These are phyloP conservation scores for Amphimallon solstitiale DNA, from an alignment of 2,888 invertebrate species.

Conservation along the genomic window DNA sequence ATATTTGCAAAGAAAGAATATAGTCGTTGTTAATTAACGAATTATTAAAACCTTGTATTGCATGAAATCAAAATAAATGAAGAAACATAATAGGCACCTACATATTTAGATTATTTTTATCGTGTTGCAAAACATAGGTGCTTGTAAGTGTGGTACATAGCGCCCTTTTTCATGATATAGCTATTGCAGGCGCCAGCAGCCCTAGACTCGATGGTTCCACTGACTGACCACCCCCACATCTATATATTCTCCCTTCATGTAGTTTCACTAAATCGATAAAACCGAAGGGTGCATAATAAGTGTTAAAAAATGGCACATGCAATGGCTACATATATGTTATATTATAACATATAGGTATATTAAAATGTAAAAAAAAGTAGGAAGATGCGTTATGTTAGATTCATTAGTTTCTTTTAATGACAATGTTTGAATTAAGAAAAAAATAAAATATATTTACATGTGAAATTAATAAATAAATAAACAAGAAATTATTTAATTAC, in stretches of 20 bases:
- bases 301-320: conserved; percentile 37
- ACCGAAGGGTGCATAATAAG: conserved; percentile 31
- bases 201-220: conserved; percentile 40
- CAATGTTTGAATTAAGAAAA: too few relatives aligned
- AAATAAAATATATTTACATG: too few relatives aligned
- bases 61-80: background rate
- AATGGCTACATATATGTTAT: background rate
- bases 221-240: conserved; percentile 44
- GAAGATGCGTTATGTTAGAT: too few relatives aligned
- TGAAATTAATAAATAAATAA: too few relatives aligned
- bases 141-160: background rate
- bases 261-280: conserved; percentile 31
- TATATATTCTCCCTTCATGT: conserved; percentile 32
- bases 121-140: background rate
- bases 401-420: too few relatives aligned
- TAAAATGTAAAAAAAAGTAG: background rate
- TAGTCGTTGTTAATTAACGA: too few relatives aligned
- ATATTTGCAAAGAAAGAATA: too few relatives aligned
- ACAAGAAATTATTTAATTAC: background rate
- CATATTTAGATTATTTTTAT: too few relatives aligned
- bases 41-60: too few relatives aligned
- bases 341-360: background rate
- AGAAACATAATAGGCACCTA: too few relatives aligned
- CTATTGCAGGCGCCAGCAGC: conserved; percentile 19
- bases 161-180: background rate